A percentile compares a stretch with the other conserved stretches of the same genome.
These are phyloP conservation scores for Narcine bancroftii DNA, from an alignment of 2,113 vertebrate species.

Conservation along the genomic window DNA sequence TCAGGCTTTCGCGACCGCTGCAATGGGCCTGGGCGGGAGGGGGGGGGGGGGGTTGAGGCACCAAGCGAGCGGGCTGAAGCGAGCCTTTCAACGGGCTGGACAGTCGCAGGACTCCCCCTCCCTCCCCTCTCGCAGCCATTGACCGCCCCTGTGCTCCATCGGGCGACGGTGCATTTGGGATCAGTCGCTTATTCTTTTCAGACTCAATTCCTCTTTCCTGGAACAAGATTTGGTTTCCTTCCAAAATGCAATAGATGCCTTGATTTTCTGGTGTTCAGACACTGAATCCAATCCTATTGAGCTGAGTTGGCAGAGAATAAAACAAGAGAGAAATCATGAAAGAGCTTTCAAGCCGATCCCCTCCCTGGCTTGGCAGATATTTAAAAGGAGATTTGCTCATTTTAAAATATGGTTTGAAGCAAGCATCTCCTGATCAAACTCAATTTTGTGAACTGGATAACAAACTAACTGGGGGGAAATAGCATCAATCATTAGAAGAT, in stretches of 20 bases:
- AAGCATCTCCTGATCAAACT: neutral
- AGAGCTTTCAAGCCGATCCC: neutral
- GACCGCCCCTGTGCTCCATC: neutral
- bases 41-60: too few relatives aligned
- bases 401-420: too few relatives aligned
- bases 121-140: neutral
- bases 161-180: neutral
- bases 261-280: neutral
- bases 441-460: neutral
- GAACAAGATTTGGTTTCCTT: neutral
- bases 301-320: too few relatives aligned
- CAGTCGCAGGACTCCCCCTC: neutral
- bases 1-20: slow-evolving; percentile 39
- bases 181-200: too few relatives aligned
- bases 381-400: too few relatives aligned
- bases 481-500: too few relatives aligned
- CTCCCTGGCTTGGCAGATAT: neutral
- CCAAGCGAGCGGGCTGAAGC: slow-evolving; percentile 28
- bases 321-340: neutral
- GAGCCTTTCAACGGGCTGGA: neutral
- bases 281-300: neutral
- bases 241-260: neutral
- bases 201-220: too few relatives aligned
- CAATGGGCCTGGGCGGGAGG: too few relatives aligned
- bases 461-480: neutral